Conservation (phyloP, 2,797 vertebrate species). For the Notolabrus celidotus region DNA sequence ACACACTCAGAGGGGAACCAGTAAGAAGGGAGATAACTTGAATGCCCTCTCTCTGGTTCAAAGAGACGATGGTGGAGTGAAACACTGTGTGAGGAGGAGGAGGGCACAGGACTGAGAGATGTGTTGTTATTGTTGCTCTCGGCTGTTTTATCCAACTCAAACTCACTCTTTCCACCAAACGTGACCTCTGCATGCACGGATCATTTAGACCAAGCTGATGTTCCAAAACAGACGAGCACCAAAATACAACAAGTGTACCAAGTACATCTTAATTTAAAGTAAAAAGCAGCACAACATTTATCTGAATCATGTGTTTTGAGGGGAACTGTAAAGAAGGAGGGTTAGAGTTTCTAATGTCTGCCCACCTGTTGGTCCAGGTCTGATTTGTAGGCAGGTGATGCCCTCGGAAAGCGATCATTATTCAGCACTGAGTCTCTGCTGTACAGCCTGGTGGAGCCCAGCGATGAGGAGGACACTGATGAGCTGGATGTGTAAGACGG, state of each 20-base stretch:
- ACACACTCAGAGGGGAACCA: conserved; percentile 34
- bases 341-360: neutral
- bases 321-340: neutral
- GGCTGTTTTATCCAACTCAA: neutral
- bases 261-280: neutral
- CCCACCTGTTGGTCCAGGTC: conserved; percentile 92
- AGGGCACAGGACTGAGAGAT: neutral
- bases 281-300: neutral
- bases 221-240: neutral
- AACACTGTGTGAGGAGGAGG: neutral
- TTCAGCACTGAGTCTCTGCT: conserved; percentile 82
- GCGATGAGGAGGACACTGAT: conserved; percentile 71
- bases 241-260: neutral
- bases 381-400: conserved; percentile 87
- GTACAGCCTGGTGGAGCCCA: conserved; percentile 79
- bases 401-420: conserved; percentile 87
- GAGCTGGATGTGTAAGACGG: conserved; percentile 77
- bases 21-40: conserved; percentile 30
- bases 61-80: no score
- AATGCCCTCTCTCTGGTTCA: conserved; percentile 15
- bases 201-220: neutral
- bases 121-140: neutral
- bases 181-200: neutral
- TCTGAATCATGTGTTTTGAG: neutral
- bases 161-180: neutral